Evolutionary conservation across 2,797 vertebrate genomes (phyloP), one percentile per base, ranked within the genome.

Genomic region (Melanotaenia parkinsoni): DNA sequence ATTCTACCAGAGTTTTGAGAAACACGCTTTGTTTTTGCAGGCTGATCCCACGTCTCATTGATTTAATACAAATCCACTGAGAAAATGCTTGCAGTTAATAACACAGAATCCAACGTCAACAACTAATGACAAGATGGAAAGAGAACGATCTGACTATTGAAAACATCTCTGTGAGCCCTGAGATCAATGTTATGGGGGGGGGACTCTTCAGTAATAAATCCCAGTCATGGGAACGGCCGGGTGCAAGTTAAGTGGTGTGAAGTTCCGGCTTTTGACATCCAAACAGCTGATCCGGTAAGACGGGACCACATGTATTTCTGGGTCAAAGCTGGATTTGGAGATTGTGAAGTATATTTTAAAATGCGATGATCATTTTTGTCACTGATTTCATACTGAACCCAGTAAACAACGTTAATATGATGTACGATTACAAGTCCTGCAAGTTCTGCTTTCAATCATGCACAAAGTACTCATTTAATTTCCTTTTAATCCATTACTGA

Each of bases 191-290:
- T 58, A 58, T 18, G 76, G 51, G 50, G 67, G 53, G 51, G 67
- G 54, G 78, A 80, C 70, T 37, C 45, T 58, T 66, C 60, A 67
- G 63, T 69, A 72, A 74, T 71, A 79, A 84, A 50, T 28, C n/a
- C 20, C 20, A 47, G 69, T 70, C 74, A 35, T 77, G 77, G 74
- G 67, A 87, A 72, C 26, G 32, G 54, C 72, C 63, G 57, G 35
- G 73, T 62, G 10, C n/a, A 16, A 26, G 59, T 16, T 45, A 45
- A 74, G 51, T 47, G 50, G n/a, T 30, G 62, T 28, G 0, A 20
- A 70, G 67, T 13, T 67, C 53, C 40, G 56, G 47, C 67, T 58
- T 63, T 61, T 67, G 30, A 57, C 45, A 28, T 43, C 40, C 56
- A 65, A 75, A 16, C 58, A 50, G 63, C 54, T 66, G 33, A 57